Percentiles rank a stretch among this genome's conserved stretches.
Evolutionary conservation across 2,888 invertebrate genomes (phyloP).

Genomic region (Folsomia manolachei): DNA sequence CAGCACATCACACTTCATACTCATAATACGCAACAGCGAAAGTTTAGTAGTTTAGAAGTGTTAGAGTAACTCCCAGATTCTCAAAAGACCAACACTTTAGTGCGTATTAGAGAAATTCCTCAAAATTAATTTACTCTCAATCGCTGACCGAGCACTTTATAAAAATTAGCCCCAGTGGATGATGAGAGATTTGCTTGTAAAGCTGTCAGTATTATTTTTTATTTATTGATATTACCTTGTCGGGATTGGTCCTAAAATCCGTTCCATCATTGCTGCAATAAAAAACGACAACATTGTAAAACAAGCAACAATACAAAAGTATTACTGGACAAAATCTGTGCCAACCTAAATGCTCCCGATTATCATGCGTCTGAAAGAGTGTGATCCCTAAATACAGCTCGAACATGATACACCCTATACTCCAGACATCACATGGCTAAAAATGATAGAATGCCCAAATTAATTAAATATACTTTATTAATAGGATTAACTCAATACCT

Average conservation of each 20-base stretch:
- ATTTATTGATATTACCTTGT: constrained; percentile 65
- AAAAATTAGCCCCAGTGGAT: constrained; percentile 36
- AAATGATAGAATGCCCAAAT: neutral
- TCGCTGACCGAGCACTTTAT: constrained; percentile 39
- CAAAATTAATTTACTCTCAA: constrained; percentile 31
- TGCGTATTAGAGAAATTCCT: neutral
- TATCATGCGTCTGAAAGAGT: constrained; percentile 99
- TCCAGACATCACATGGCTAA: constrained; percentile 96
- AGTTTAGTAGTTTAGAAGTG: neutral
- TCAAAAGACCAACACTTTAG: neutral
- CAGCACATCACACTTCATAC: neutral
- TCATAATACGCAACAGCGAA: too few species aligned
- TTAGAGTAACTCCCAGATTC: neutral
- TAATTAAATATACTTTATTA: neutral
- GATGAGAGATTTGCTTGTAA: constrained; percentile 29
- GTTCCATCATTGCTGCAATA: constrained; percentile 99
- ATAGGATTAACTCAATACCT: neutral
- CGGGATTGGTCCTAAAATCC: constrained; percentile 94
- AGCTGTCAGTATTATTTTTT: neutral
- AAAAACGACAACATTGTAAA: too few species aligned
- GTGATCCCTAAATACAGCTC: constrained; percentile 97
- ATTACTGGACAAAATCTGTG: too few species aligned
- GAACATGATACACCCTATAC: constrained; percentile 98
- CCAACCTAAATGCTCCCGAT: constrained; percentile 96
- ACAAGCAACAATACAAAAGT: too few species aligned